Evolutionary conservation across 2,797 vertebrate species (phyloP).

Genomic region (Borostomias antarcticus): DNA sequence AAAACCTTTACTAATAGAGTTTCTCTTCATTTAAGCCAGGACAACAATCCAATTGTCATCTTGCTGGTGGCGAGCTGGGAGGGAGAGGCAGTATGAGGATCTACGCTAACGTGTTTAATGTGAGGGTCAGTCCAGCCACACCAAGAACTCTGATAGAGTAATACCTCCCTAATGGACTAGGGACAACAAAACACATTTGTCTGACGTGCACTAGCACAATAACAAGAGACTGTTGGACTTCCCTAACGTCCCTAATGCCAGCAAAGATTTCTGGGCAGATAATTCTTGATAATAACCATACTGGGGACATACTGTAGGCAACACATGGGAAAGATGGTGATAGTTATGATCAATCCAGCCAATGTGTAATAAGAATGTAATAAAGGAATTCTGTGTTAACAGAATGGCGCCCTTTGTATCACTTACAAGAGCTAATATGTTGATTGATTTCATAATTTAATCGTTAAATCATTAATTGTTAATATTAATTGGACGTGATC

Average conservation of each 20-base stretch:
- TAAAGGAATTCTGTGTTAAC: background rate
- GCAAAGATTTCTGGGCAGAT: background rate
- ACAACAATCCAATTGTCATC: conserved; percentile 58
- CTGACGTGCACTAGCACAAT: too few relatives aligned
- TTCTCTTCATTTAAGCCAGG: conserved; percentile 60
- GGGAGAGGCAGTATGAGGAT: conserved; percentile 41
- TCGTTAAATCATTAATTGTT: conserved; percentile 34
- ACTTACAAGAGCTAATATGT: conserved; percentile 2
- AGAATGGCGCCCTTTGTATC: conserved; percentile 9
- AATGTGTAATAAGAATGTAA: background rate
- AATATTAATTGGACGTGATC: conserved; percentile 43
- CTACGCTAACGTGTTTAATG: conserved; percentile 52
- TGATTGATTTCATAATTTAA: conserved; percentile 44
- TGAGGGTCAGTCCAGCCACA: conserved; percentile 25
- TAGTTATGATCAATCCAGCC: background rate
- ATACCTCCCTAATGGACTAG: conserved; percentile 46
- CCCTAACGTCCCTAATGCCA: background rate
- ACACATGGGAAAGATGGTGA: background rate
- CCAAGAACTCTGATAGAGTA: conserved; percentile 42
- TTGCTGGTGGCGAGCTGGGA: conserved; percentile 44
- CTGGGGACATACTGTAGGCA: too few relatives aligned
- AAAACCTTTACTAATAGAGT: conserved; percentile 58
- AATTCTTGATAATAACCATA: background rate
- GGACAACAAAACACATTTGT: conserved; percentile 18
- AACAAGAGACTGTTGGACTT: background rate